Conservation (phyloP, 2,797 vertebrate genomes). For the Enteromius thamalakanensis region DNA sequence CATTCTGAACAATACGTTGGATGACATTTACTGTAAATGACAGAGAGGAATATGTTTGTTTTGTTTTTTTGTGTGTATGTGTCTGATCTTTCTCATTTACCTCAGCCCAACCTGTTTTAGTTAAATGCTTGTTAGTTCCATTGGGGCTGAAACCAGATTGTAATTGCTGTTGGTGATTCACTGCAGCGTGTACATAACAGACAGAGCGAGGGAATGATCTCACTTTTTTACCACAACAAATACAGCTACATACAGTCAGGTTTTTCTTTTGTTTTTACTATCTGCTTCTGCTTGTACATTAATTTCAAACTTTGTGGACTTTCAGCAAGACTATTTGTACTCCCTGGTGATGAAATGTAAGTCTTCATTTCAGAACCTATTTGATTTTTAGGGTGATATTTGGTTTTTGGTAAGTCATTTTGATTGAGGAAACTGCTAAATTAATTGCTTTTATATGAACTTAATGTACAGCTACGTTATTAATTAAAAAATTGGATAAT, state of each 20-base stretch:
- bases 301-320: constrained; percentile 9
- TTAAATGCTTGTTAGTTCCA: constrained; percentile 60
- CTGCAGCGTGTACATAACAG: constrained; percentile 32
- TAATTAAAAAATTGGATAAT: background rate
- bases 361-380: constrained; percentile 44
- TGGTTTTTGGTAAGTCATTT: background rate
- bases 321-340: constrained; percentile 21
- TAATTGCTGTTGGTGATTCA: constrained; percentile 67
- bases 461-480: background rate
- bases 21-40: background rate
- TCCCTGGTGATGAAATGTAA: constrained; percentile 56
- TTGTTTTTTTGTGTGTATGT: background rate
- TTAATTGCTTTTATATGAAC: background rate
- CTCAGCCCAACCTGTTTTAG: constrained; percentile 18
- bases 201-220: constrained; percentile 14
- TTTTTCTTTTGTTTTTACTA: background rate
- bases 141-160: constrained; percentile 59
- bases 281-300: background rate
- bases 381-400: background rate
- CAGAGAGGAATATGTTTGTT: background rate
- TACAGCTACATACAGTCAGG: background rate
- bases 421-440: background rate
- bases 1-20: background rate
- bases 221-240: constrained; percentile 5
- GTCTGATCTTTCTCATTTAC: background rate